Base-by-base conservation (phyloP, 2,888 invertebrate species). In the Nomada lathburiana region DNA sequence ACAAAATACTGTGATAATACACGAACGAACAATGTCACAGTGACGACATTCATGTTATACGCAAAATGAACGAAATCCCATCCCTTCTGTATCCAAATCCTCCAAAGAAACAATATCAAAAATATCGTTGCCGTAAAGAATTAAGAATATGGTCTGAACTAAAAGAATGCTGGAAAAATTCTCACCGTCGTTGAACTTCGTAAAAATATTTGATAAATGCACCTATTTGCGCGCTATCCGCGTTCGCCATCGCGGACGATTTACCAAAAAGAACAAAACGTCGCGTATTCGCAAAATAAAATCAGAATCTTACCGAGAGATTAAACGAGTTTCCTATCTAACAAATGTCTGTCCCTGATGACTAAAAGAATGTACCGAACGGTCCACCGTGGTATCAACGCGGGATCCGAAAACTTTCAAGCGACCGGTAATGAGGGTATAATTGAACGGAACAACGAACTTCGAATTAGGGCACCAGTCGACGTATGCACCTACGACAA, bases 1-100 rank as follows among this genome's bases (percentile, higher is more conserved):
- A 63, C 50, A 70, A 59, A 20, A 60, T 72, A 70, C 20, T 63
- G 29, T 60, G 23, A 77, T 71, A 81, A 50, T 73, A 62, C n/a
- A 83, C 68, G 72, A 81, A 89, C 78, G 76, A 89, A 88, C 84
- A 44, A 74, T 88, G 89, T 88, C 88, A 88, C 88, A 88, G 89
- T 78, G 76, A 88, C 84, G 69, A 84, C 89, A 89, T 83, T 67
- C 85, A 88, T 73, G 52, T 82, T 74, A 81, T 70, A 76, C 52
- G 64, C 72, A 75, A 59, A 26, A 71, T 72, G 59, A 52, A 53
- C 75, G 59, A 57, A 67, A 26, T 72, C 53, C 13, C 44, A 53
- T 57, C 53, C 76, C 60, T 71, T 18, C 59, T 47, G 50, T 59
- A 67, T 26, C 57, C 16, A 23, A 23, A 20, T 23, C 20, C 57